A percentile compares a stretch with the other conserved stretches of the same genome.
Evolutionary conservation across 1,140 invertebrate genomes (phyloP).

Genomic region (Drosophila varians): DNA sequence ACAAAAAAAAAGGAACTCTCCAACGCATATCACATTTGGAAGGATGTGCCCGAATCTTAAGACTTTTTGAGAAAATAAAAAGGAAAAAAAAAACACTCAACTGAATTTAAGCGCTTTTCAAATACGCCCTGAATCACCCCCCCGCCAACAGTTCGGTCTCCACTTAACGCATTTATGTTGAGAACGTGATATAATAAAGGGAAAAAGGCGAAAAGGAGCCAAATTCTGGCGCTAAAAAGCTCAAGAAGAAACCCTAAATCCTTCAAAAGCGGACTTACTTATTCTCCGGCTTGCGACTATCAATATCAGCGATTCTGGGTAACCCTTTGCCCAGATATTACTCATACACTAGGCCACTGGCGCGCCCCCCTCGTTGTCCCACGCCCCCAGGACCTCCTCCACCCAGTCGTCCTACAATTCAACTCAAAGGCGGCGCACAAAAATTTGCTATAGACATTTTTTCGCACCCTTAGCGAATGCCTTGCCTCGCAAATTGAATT

Average conservation of each 20-base stretch:
- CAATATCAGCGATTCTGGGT: constrained; percentile 64
- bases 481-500: constrained; percentile 76
- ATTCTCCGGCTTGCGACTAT: constrained; percentile 56
- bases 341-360: constrained; percentile 56
- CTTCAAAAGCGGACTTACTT: constrained; percentile 48
- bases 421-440: constrained; percentile 56
- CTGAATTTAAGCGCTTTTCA: constrained; percentile 78
- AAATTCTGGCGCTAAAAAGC: constrained; percentile 28
- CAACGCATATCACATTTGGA: constrained; percentile 30
- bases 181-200: constrained; percentile 80
- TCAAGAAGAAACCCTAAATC: constrained; percentile 47
- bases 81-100: constrained; percentile 49
- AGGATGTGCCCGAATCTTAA: constrained; percentile 40
- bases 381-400: background rate
- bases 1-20: constrained; percentile 19
- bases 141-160: constrained; percentile 36
- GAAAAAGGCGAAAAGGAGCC: constrained; percentile 42
- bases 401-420: constrained; percentile 29
- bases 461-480: constrained; percentile 68
- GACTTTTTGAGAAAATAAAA: constrained; percentile 26
- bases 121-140: constrained; percentile 57
- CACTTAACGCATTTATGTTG: constrained; percentile 80
- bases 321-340: constrained; percentile 74
- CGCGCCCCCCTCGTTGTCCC: constrained; percentile 15
- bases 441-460: constrained; percentile 74